Percentiles rank a stretch among this genome's conserved stretches.
Evolutionary conservation across 2,797 vertebrate genomes (phyloP).

Genomic region (Sebastes matsubarae): DNA sequence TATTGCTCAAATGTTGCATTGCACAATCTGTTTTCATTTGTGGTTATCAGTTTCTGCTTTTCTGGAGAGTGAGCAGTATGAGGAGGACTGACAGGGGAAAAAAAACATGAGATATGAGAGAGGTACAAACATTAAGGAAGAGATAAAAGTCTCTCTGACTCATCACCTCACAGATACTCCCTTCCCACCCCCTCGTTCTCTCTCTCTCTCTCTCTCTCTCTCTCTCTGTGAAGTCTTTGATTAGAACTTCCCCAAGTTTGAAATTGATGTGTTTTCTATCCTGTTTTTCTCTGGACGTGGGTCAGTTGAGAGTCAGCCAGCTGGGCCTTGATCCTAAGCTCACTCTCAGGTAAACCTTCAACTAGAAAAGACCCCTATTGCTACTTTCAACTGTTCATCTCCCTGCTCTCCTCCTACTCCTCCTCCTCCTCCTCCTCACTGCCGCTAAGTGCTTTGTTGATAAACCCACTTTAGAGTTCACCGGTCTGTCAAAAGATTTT

Average conservation of each 20-base stretch:
- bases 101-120: neutral
- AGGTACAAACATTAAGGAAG: neutral
- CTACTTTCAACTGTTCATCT: constrained; percentile 64
- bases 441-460: constrained; percentile 56
- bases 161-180: constrained; percentile 10
- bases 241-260: constrained; percentile 38
- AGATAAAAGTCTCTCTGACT: constrained; percentile 41
- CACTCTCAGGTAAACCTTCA: constrained; percentile 62
- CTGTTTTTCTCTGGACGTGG: constrained; percentile 18
- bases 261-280: constrained; percentile 43
- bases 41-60: neutral
- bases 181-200: neutral
- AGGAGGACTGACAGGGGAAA: neutral
- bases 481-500: constrained; percentile 37
- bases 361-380: constrained; percentile 60
- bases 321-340: constrained; percentile 56
- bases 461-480: constrained; percentile 56
- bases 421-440: constrained; percentile 1
- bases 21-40: neutral
- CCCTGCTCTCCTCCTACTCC: neutral
- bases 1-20: neutral
- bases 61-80: neutral
- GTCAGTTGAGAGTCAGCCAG: constrained; percentile 44
- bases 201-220: neutral
- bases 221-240: constrained; percentile 26